phyloP scores from a whole-genome alignment of 1,140 invertebrate genomes.

The Panulirus ornatus region DNA sequence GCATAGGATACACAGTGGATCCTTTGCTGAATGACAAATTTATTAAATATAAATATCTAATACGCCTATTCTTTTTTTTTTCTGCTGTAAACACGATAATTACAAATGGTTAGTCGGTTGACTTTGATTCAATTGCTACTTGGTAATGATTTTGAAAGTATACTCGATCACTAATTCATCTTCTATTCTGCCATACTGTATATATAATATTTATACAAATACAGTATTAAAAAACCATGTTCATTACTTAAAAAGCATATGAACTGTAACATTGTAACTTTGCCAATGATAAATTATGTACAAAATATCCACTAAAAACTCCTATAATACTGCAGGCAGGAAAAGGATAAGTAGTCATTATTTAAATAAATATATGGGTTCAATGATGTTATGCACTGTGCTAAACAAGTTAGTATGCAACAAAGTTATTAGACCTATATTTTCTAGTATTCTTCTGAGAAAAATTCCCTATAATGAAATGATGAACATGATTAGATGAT shows the following conservation, averaged over 20 bases:
- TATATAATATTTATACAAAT: not conserved
- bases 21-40: not conserved
- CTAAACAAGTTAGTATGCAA: constrained; percentile 4
- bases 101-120: not conserved
- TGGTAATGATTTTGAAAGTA: not conserved
- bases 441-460: constrained; percentile 24
- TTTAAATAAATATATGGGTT: not conserved
- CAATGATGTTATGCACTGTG: constrained; percentile 33
- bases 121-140: not conserved
- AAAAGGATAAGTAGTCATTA: constrained; percentile 29
- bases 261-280: not conserved
- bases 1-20: not conserved
- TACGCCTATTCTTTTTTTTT: not conserved
- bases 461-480: constrained; percentile 47
- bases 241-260: not conserved
- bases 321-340: constrained; percentile 16
- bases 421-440: constrained; percentile 24
- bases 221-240: not conserved
- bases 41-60: not conserved
- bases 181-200: not conserved
- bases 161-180: not conserved
- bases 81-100: not conserved
- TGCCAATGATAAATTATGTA: constrained; percentile 9
- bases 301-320: constrained; percentile 13
- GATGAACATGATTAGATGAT: constrained; percentile 56